Evolutionary conservation across 2,888 invertebrate genomes (phyloP), one percentile per base, ranked within the genome.

Genomic region (Dasysyrphus albostriatus): DNA sequence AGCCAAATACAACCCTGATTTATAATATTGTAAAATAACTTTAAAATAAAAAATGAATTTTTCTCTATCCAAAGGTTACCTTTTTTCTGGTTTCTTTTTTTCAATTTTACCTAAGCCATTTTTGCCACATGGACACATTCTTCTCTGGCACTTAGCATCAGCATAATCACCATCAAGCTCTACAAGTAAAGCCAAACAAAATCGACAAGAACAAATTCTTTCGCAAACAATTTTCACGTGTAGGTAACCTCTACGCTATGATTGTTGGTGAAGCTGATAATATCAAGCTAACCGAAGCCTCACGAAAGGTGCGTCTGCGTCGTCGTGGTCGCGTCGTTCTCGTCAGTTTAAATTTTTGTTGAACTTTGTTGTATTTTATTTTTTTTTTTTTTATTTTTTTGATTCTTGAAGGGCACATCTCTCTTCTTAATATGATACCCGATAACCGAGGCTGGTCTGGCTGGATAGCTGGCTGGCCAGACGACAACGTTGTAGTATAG

Each of bases 351-450:
- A 19, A n/a, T 16, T 34, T 67, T 61, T 51, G 51, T 69, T 69
- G 51, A 69, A 69, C 56, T 56, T 42, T 58, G n/a, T 32, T 58
- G 5, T 16, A 58, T 42, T 12, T 14, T 56, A 58, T 34, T 56
- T 42, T 75, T 70, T n/a, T 58, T 59, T 24, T 24, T 42, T 75
- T 70, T n/a, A 51, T 59, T 24, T 24, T 2, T n/a, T 47, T 63
- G 5, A 29, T 73, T 73, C 58, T 39, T 78, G 74, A 79, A 76
- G 75, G 76, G 84, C 80, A 80, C 61, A 61, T 42, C 19, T 80
- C 83, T 69, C 80, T 65, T 51, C 59, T 76, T 58, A 76, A 72
- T 80, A 75, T 84, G 70, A 80, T 76, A 84, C 39, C 51, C 70
- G 83, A 78, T 75, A 69, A 70, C 42, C 58, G 2, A 54, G n/a